phyloP scores from a whole-genome alignment of 2,797 vertebrate species.

The Helicolenus hilgendorfi region DNA sequence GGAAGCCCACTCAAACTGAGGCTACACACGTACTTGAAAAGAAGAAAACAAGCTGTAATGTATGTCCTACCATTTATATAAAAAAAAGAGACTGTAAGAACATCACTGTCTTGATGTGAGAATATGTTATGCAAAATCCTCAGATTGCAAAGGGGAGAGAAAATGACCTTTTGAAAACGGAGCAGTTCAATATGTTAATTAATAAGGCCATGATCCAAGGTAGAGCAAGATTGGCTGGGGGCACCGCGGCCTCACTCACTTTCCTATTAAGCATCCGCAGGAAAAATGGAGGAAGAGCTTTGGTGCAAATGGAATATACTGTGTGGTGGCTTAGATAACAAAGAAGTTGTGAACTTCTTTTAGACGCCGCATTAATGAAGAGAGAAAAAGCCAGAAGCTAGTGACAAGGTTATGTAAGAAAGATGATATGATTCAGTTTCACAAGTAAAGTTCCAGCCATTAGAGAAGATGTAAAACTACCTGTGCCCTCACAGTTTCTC shows the following conservation, averaged over 20 bases:
- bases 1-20: slow-evolving; percentile 17
- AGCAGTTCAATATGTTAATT: slow-evolving; percentile 79
- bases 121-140: slow-evolving; percentile 44
- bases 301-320: slow-evolving; percentile 12
- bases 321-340: background rate
- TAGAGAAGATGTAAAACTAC: slow-evolving; percentile 36
- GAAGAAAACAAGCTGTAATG: background rate
- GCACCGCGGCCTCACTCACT: slow-evolving; percentile 19
- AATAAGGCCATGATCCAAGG: slow-evolving; percentile 64
- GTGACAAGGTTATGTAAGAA: background rate
- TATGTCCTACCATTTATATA: background rate
- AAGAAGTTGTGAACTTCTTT: background rate
- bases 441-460: slow-evolving; percentile 13
- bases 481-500: slow-evolving; percentile 40
- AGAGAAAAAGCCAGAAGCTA: background rate
- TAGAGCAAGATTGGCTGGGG: slow-evolving; percentile 45
- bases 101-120: background rate
- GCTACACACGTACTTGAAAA: background rate
- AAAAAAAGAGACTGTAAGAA: background rate
- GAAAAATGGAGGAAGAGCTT: slow-evolving; percentile 4
- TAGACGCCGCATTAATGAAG: background rate
- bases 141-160: slow-evolving; percentile 38
- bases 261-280: slow-evolving; percentile 11
- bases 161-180: slow-evolving; percentile 69
- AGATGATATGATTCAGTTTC: background rate